Evolutionary conservation across 2,888 invertebrate genomes (phyloP).

Genomic region (Apodemia hepburni): DNA sequence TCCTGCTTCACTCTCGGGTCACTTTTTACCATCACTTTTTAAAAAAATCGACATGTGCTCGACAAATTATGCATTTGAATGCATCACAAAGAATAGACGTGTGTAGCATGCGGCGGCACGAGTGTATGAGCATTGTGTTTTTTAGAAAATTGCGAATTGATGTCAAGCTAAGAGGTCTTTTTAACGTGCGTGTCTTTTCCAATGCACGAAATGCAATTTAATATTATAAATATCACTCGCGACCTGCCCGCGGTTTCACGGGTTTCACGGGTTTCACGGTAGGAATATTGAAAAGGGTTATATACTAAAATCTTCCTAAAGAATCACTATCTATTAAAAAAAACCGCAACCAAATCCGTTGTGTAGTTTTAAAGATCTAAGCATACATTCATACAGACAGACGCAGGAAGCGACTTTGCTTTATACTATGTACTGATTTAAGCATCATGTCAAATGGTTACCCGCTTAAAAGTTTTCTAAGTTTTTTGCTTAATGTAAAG

Average conservation of each 20-base stretch:
- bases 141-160: conserved; percentile 57
- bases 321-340: too few relatives aligned
- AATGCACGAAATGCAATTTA: conserved; percentile 39
- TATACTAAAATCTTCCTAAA: too few relatives aligned
- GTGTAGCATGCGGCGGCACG: conserved; percentile 52
- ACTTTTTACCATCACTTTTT: conserved; percentile 60
- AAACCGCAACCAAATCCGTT: too few relatives aligned
- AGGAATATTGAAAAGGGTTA: too few relatives aligned
- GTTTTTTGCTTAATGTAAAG: background rate
- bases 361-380: too few relatives aligned
- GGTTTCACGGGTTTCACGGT: too few relatives aligned
- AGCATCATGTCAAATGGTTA: background rate
- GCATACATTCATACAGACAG: too few relatives aligned
- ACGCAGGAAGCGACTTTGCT: too few relatives aligned
- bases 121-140: conserved; percentile 51
- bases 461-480: conserved; percentile 7
- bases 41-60: conserved; percentile 73
- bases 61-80: conserved; percentile 75
- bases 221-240: conserved; percentile 11
- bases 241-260: too few relatives aligned
- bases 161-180: conserved; percentile 59
- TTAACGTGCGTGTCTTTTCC: conserved; percentile 48
- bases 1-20: conserved; percentile 65
- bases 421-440: too few relatives aligned
- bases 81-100: conserved; percentile 61